Base-by-base conservation (phyloP, 2,888 invertebrate species). In the Danaus chrysippus region DNA sequence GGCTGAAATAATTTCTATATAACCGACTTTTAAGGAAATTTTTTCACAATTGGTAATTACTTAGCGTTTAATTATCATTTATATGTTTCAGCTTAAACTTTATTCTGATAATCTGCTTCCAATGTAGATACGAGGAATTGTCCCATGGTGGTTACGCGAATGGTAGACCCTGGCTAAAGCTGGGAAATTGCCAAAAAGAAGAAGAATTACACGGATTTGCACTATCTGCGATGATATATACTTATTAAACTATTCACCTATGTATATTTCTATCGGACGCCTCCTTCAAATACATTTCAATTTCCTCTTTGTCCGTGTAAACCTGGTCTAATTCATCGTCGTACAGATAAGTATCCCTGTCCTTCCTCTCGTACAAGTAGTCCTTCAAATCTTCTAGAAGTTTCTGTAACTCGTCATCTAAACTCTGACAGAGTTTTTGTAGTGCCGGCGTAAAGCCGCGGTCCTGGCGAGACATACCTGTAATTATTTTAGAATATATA, bases 381-480 rank as follows among this genome's bases (percentile, higher is more conserved):
- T 94, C 88, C 64, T 92, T 93, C 46, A 96, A 81, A 78, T 96
- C 96, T 60, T 93, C 91, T 15, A 96, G 88, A 59, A 96, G 87
- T 56, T 90, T 91, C 54, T 92, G 91, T 53, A 95, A 82, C 69
- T 92, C 93, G 0, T 81, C 76, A 72, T 96, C 95, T 43, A 96
- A 85, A 68, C 87, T 87, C 56, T 92, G 84, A 70, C 95, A 96
- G 0, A 96, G 91, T 74, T 93, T 92, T 54, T 96, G 94, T 49
- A 97, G 87, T 19, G 93, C 93, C 0, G 93, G 93, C 0, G 96
- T 95, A 81, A 94, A 96, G 0, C 97, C 97, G 70, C 94, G 93
- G 3, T 95, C 94, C 87, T 97, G 97, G 91, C 96, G 95, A 0
- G 94, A 87, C 81, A 96, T 91, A 1, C 88, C 91, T 91, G 54